Conservation (phyloP, 2,888 invertebrate genomes). For the Aspidiotus rigidus region DNA sequence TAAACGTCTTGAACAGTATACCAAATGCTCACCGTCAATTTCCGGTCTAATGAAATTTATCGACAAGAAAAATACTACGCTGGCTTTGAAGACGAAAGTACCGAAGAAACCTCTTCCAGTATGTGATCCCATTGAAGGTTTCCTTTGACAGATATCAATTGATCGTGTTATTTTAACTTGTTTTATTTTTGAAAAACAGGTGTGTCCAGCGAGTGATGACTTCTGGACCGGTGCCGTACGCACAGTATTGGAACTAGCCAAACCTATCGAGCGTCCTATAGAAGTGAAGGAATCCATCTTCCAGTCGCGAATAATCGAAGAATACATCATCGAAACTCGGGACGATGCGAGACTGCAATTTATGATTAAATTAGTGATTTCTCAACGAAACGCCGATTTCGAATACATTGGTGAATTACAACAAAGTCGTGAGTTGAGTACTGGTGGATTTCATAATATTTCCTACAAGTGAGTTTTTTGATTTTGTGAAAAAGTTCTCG, state of each 20-base stretch:
- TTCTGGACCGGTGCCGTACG: conserved; percentile 30
- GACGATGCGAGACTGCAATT: conserved; percentile 53
- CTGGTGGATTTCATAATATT: conserved; percentile 66
- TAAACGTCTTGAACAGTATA: conserved; percentile 74
- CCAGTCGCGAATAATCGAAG: conserved; percentile 72
- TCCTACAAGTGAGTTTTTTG: conserved; percentile 57
- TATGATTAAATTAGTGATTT: conserved; percentile 76
- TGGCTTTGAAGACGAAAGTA: conserved; percentile 40
- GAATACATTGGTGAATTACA: conserved; percentile 84
- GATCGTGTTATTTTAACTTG: background rate
- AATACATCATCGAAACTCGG: conserved; percentile 81
- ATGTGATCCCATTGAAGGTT: background rate
- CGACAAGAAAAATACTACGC: conserved; percentile 45
- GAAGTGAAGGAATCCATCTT: conserved; percentile 54
- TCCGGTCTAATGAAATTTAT: conserved; percentile 34
- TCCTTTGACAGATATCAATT: background rate
- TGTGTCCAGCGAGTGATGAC: conserved; percentile 23
- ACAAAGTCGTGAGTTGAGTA: conserved; percentile 74
- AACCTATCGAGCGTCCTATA: conserved; percentile 54
- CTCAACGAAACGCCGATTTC: conserved; percentile 76
- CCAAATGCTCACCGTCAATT: conserved; percentile 50
- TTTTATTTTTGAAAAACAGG: conserved; percentile 25
- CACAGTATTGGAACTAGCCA: conserved; percentile 44
- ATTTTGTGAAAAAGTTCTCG: background rate
- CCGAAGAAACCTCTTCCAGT: conserved; percentile 24